These are phyloP conservation scores for Lycaon pictus DNA, from an alignment of 2,113 vertebrate species.

Conservation along the genomic window DNA sequence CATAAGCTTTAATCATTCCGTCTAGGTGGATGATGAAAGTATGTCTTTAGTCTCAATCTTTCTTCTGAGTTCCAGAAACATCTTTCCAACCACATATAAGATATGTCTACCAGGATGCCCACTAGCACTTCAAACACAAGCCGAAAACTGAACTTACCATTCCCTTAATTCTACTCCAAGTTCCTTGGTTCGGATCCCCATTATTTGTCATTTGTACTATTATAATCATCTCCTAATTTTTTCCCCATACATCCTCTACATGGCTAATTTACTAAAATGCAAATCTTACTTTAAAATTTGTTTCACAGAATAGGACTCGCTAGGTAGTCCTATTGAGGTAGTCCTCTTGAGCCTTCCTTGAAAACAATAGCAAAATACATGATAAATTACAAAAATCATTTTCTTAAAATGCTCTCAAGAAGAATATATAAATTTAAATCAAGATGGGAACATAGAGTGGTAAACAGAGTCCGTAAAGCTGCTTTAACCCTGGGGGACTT, in stretches of 20 bases:
- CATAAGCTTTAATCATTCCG: not conserved
- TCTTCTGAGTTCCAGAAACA: constrained; percentile 17
- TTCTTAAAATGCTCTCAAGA: not conserved
- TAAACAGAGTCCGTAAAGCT: not conserved
- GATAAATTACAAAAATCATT: not conserved
- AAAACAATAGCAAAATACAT: not conserved
- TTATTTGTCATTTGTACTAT: no score
- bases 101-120: not conserved
- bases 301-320: not conserved
- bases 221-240: not conserved
- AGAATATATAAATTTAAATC: not conserved
- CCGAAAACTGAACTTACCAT: not conserved
- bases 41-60: not conserved
- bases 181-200: not conserved
- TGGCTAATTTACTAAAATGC: not conserved
- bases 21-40: not conserved
- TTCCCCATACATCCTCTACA: not conserved
- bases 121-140: not conserved
- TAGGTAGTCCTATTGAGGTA: not conserved
- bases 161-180: not conserved
- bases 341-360: not conserved
- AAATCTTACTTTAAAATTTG: not conserved
- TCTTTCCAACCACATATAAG: not conserved
- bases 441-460: not conserved
- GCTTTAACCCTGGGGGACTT: not conserved